These are phyloP conservation scores for Antitype chi DNA, from an alignment of 2,888 invertebrate genomes.

Conservation along the genomic window DNA sequence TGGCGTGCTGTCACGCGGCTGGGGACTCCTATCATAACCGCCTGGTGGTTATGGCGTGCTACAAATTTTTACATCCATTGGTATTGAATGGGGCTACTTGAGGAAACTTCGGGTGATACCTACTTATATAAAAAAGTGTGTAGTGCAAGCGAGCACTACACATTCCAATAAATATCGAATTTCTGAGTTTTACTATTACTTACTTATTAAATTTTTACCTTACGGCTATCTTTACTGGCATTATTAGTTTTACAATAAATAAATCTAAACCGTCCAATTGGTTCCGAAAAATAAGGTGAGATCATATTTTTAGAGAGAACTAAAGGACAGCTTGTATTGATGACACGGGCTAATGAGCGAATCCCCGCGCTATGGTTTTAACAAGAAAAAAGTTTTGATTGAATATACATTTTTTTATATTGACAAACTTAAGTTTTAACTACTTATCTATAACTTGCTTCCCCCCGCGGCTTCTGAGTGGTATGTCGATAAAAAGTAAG, in stretches of 20 bases:
- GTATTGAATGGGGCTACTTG: constrained; percentile 35
- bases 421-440: background rate
- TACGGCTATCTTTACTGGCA: background rate
- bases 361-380: background rate
- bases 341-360: background rate
- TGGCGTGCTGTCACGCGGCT: constrained; percentile 72
- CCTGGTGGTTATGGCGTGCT: constrained; percentile 52
- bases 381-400: too few relatives aligned
- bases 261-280: background rate
- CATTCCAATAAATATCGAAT: background rate
- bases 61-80: constrained; percentile 55
- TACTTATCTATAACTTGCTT: too few relatives aligned
- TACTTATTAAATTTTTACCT: background rate
- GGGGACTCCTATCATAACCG: constrained; percentile 70
- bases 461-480: too few relatives aligned
- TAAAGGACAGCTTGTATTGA: background rate
- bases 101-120: constrained; percentile 12
- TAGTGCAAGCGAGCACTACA: background rate
- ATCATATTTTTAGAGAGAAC: background rate
- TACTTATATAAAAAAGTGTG: background rate
- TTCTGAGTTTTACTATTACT: background rate
- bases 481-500: too few relatives aligned
- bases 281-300: background rate
- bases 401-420: background rate
- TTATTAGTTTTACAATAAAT: background rate